Conservation (phyloP, 1,140 invertebrate species). For the Akabosia matsudoensis region DNA sequence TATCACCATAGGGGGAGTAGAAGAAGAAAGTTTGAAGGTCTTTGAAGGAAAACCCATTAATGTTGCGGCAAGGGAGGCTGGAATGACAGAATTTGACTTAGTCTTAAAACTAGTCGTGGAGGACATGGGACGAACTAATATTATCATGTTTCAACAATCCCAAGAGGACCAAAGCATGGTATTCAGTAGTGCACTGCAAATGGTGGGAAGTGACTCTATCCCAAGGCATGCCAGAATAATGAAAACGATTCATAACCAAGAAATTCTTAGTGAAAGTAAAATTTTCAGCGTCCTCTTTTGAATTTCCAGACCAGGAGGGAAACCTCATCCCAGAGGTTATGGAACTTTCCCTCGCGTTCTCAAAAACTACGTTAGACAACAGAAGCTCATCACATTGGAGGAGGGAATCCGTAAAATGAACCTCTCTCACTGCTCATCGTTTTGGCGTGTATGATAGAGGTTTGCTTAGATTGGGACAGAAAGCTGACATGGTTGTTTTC, state of each 20-base stretch:
- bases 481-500: conserved; percentile 39
- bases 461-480: conserved; percentile 28
- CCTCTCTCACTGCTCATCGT: conserved; percentile 31
- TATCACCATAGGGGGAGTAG: conserved; percentile 34
- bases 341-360: conserved; percentile 39
- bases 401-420: conserved; percentile 39
- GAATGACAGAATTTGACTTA: conserved; percentile 39
- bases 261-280: neutral
- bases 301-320: conserved; percentile 28
- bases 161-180: conserved; percentile 35
- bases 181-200: conserved; percentile 28
- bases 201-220: conserved; percentile 44
- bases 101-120: conserved; percentile 25
- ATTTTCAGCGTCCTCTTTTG: neutral
- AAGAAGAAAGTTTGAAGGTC: conserved; percentile 21
- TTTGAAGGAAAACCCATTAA: conserved; percentile 34
- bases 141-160: conserved; percentile 41
- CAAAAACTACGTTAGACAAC: conserved; percentile 28
- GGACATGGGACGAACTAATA: conserved; percentile 40
- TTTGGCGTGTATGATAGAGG: conserved; percentile 37
- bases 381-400: conserved; percentile 29
- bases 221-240: too few species aligned
- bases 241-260: too few species aligned
- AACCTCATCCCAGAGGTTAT: conserved; percentile 40
- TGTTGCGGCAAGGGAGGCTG: neutral